phyloP scores from a whole-genome alignment of 2,797 vertebrate species.

The Neoniphon sammara region DNA sequence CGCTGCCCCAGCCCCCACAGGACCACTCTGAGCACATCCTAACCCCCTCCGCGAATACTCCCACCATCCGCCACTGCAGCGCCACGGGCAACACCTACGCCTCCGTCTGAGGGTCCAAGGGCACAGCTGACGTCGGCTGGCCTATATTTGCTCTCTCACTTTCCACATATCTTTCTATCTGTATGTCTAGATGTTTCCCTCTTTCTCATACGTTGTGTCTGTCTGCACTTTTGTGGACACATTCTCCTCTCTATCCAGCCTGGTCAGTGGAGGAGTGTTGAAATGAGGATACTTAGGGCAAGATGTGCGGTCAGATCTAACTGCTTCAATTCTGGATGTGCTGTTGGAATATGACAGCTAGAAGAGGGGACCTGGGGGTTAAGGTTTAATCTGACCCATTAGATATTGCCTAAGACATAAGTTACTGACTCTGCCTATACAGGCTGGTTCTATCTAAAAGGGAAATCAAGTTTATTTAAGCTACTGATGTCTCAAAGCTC shows the following conservation, averaged over 20 bases:
- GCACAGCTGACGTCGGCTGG: conserved; percentile 36
- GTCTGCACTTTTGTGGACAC: conserved; percentile 66
- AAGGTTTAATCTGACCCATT: conserved; percentile 59
- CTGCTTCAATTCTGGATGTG: conserved; percentile 70
- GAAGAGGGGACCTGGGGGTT: conserved; percentile 58
- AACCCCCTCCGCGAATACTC: conserved; percentile 82
- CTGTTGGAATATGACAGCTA: conserved; percentile 55
- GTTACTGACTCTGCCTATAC: conserved; percentile 35
- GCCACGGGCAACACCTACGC: conserved; percentile 95
- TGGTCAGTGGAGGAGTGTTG: conserved; percentile 42
- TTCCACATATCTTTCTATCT: conserved; percentile 62
- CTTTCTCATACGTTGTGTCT: conserved; percentile 64
- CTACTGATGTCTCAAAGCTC: conserved; percentile 80
- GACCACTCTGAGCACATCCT: conserved; percentile 91
- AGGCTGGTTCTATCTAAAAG: conserved; percentile 45
- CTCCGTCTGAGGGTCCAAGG: conserved; percentile 85
- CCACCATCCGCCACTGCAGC: conserved; percentile 97
- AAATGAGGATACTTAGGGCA: conserved; percentile 52
- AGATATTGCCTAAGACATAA: conserved; percentile 50
- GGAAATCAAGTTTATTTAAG: conserved; percentile 47
- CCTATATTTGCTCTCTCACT: conserved; percentile 47
- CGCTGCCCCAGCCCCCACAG: conserved; percentile 84
- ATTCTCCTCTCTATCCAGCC: conserved; percentile 39
- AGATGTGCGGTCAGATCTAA: conserved; percentile 67
- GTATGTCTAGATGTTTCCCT: conserved; percentile 62